Evolutionary conservation across 1,140 invertebrate genomes (phyloP).

Genomic region (Meteorus sp.): DNA sequence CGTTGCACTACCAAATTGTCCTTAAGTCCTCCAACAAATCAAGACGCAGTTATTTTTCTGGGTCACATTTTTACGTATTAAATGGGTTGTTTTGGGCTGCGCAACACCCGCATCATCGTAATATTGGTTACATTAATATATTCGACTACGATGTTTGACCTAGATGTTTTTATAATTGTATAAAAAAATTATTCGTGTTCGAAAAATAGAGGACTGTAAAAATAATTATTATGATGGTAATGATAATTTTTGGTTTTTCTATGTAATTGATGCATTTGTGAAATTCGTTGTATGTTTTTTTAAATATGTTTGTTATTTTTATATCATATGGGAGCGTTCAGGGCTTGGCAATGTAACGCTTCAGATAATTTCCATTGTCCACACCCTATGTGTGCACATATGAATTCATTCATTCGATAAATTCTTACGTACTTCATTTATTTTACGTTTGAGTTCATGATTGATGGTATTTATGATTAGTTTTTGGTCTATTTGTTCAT

Average conservation of each 20-base stretch:
- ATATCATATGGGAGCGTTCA: conserved; percentile 36
- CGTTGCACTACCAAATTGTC: background rate
- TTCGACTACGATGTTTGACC: no score
- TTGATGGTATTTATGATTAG: no score
- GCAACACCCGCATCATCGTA: conserved; percentile 3
- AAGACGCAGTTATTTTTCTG: background rate
- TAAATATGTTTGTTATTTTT: conserved; percentile 14
- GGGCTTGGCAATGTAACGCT: conserved; percentile 38
- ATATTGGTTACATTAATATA: background rate
- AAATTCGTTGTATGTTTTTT: no score
- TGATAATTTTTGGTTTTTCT: no score
- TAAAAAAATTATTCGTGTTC: background rate
- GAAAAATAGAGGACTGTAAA: no score
- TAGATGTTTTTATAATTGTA: conserved; percentile 9
- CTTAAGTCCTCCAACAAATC: conserved; percentile 4
- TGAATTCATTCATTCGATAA: conserved; percentile 23
- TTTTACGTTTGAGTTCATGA: no score
- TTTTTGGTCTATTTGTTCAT: no score
- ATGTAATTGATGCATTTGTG: no score
- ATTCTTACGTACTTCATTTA: no score
- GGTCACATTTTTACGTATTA: background rate
- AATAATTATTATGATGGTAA: no score
- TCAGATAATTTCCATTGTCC: conserved; percentile 38
- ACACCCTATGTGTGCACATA: conserved; percentile 25
- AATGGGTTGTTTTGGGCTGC: background rate